Evolutionary conservation across 2,113 vertebrate genomes (phyloP).

Genomic region (Lophura nycthemera): DNA sequence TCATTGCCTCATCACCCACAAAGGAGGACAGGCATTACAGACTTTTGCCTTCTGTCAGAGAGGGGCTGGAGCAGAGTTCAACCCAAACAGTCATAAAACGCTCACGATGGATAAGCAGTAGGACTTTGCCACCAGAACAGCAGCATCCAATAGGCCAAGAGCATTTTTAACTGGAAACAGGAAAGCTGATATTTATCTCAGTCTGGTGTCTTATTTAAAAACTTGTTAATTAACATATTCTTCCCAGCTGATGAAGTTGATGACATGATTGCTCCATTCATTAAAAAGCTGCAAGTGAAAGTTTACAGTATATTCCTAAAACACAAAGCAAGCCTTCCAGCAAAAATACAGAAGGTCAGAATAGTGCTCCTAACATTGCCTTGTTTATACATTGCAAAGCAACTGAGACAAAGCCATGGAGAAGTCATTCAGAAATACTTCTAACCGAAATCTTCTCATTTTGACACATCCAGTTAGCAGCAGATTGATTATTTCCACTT

Average conservation of each 20-base stretch:
- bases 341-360: neutral
- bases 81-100: neutral
- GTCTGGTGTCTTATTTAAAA: neutral
- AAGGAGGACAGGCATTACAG: neutral
- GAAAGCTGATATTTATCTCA: neutral
- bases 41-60: neutral
- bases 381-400: neutral
- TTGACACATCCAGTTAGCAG: constrained; percentile 18
- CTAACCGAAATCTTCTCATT: neutral
- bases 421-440: neutral
- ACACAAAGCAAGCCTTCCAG: neutral
- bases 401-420: neutral
- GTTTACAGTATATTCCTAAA: neutral
- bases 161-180: neutral
- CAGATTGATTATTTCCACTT: constrained; percentile 26
- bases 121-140: neutral
- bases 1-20: neutral
- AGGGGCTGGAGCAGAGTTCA: neutral
- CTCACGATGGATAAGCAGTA: neutral
- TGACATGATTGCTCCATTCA: neutral
- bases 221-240: neutral
- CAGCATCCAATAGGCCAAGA: neutral
- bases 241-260: neutral
- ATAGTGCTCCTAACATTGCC: neutral
- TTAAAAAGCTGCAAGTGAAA: neutral